These are phyloP conservation scores for Oscheius sp. DNA, from an alignment of 2,888 invertebrate species.

Conservation along the genomic window DNA sequence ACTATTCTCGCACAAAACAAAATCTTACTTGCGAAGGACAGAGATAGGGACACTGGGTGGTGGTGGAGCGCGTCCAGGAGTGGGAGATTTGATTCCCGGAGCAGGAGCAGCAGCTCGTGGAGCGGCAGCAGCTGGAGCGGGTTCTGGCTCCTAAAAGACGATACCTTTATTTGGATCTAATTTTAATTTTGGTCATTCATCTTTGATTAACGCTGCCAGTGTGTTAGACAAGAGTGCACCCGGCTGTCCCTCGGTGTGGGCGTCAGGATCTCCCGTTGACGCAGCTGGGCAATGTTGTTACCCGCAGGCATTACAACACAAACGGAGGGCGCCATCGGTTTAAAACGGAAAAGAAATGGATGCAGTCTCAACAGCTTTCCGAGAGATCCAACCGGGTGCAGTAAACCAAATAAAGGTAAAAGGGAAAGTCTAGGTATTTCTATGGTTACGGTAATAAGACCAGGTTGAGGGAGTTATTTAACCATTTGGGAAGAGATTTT, in stretches of 20 bases:
- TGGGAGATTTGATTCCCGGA: conserved; percentile 63
- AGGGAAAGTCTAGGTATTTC: neutral
- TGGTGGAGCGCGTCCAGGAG: conserved; percentile 51
- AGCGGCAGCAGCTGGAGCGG: conserved; percentile 51
- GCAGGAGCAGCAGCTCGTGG: conserved; percentile 50
- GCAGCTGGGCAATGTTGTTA: conserved; percentile 38
- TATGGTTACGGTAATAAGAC: conserved; percentile 2
- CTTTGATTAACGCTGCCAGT: conserved; percentile 20
- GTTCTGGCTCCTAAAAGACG: conserved; percentile 26
- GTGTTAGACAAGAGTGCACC: conserved; percentile 27
- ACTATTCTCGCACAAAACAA: neutral
- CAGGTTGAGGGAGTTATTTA: conserved; percentile 4
- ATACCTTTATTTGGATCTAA: conserved; percentile 1
- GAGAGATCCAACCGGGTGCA: conserved; percentile 12
- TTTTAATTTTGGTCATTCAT: neutral
- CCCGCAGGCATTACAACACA: conserved; percentile 36
- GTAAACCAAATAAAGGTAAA: conserved; percentile 9
- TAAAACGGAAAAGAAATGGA: conserved; percentile 37
- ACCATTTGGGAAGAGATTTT: neutral
- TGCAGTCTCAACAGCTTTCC: conserved; percentile 27
- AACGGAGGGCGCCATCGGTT: conserved; percentile 33
- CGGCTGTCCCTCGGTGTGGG: conserved; percentile 30
- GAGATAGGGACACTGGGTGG: conserved; percentile 45
- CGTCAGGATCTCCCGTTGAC: conserved; percentile 30
- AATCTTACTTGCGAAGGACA: conserved; percentile 52